A percentile compares a stretch with the other conserved stretches of the same genome.
Evolutionary conservation across 2,888 invertebrate genomes (phyloP).

Genomic region (Drosophila affinis): DNA sequence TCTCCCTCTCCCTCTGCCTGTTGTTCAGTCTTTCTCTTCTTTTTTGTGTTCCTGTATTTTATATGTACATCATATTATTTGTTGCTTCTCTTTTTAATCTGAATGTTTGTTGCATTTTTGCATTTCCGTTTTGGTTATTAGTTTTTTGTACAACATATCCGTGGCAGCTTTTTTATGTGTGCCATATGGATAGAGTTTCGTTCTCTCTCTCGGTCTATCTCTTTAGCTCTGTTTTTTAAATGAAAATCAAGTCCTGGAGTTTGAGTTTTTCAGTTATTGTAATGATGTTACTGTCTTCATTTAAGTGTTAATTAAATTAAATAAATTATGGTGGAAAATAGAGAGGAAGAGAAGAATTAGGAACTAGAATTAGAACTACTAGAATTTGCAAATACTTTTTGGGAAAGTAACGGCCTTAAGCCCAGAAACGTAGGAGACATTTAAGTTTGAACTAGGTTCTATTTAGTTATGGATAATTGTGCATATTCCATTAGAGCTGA

Average conservation of each 20-base stretch:
- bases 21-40: neutral
- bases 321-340: conserved; percentile 47
- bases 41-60: conserved; percentile 23
- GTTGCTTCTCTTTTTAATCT: conserved; percentile 17
- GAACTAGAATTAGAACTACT: no score
- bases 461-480: no score
- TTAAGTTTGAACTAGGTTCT: no score
- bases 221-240: conserved; percentile 18
- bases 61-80: neutral
- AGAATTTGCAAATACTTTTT: no score
- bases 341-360: no score
- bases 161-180: conserved; percentile 60
- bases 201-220: conserved; percentile 18
- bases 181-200: conserved; percentile 18
- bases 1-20: neutral
- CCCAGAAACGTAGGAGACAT: no score
- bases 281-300: conserved; percentile 75
- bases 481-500: no score
- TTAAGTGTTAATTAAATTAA: conserved; percentile 72
- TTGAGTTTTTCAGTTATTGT: conserved; percentile 31
- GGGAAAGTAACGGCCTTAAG: no score
- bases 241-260: conserved; percentile 40
- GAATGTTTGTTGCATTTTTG: conserved; percentile 53
- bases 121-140: conserved; percentile 79
- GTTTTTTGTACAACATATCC: conserved; percentile 71